A percentile compares a stretch with the other conserved stretches of the same genome.
These are phyloP conservation scores for Nymphalis c-album DNA, from an alignment of 2,888 invertebrate genomes.

Conservation along the genomic window DNA sequence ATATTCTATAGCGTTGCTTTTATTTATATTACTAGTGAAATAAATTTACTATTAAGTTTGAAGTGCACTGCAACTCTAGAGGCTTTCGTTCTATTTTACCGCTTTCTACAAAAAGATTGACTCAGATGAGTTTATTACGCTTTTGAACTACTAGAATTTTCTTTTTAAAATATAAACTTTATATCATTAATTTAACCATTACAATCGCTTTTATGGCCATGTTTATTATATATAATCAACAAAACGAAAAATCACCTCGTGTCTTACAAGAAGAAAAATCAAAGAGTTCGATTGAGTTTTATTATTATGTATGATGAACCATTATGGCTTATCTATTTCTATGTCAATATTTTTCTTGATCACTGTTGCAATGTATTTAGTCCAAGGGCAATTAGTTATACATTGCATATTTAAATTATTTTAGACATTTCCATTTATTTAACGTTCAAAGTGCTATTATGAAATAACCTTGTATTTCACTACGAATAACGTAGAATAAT, in stretches of 20 bases:
- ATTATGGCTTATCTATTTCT: background rate
- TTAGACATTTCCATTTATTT: background rate
- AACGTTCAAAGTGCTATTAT: background rate
- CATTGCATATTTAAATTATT: background rate
- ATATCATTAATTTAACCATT: background rate
- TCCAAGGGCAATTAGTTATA: background rate
- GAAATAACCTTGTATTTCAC: slow-evolving; percentile 1
- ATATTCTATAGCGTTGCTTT: background rate
- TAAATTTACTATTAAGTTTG: background rate
- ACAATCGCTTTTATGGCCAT: no score
- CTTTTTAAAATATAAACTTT: background rate
- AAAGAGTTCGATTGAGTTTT: no score
- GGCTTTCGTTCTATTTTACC: background rate
- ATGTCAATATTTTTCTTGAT: background rate
- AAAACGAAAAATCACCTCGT: no score
- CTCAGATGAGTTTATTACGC: background rate
- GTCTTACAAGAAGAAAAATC: no score
- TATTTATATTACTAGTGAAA: background rate
- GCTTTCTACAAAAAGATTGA: background rate
- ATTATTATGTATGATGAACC: no score
- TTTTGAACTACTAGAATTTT: background rate
- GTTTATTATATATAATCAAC: no score
- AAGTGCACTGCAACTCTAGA: background rate
- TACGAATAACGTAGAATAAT: background rate
- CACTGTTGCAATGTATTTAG: background rate